These are phyloP conservation scores for Dipus sagitta DNA, from an alignment of 2,797 vertebrate genomes.

Conservation along the genomic window DNA sequence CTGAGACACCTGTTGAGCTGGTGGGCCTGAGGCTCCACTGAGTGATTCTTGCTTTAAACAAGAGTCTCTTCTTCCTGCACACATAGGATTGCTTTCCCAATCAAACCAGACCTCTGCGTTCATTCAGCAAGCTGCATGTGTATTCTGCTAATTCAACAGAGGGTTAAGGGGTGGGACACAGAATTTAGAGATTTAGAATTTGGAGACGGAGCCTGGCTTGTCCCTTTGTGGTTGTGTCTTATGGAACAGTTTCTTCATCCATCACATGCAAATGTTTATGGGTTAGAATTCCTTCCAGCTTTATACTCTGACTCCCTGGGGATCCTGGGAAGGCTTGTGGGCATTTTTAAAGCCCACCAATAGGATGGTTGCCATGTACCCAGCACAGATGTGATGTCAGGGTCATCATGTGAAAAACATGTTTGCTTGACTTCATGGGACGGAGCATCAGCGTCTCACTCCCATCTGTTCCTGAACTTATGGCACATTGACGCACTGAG, in stretches of 20 bases:
- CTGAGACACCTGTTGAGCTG: background rate
- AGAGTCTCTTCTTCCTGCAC: background rate
- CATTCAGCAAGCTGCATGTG: background rate
- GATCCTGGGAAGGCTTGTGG: background rate
- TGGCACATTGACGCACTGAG: background rate
- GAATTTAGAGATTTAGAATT: background rate
- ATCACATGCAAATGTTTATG: background rate
- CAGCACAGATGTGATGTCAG: background rate
- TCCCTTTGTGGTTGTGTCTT: background rate
- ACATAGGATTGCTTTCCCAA: background rate
- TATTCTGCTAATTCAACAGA: background rate
- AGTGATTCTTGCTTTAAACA: background rate
- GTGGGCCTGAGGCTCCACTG: background rate
- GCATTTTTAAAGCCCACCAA: background rate
- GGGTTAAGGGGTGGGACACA: background rate
- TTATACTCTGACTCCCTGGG: background rate
- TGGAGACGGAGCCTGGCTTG: background rate
- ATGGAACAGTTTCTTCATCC: background rate
- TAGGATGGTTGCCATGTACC: background rate
- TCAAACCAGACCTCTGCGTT: background rate
- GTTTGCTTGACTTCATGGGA: background rate
- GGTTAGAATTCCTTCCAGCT: background rate
- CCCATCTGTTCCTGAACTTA: background rate
- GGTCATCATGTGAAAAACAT: background rate
- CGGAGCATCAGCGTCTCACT: rapidly evolving